phyloP scores from a whole-genome alignment of 2,888 invertebrate species.

The Sesamia inferens region DNA sequence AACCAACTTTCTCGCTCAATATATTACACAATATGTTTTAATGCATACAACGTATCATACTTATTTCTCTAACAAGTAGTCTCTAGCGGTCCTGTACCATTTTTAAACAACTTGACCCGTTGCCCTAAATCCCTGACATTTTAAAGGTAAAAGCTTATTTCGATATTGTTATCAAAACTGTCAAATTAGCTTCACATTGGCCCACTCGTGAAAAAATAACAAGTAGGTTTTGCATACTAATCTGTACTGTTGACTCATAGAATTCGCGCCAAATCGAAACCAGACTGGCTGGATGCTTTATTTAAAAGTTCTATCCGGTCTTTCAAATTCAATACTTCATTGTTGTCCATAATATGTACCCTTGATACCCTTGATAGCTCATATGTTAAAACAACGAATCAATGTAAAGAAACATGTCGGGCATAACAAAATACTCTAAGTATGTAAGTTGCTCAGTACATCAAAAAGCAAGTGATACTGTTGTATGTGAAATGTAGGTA shows the following conservation, averaged over 20 bases:
- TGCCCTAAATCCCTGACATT: background rate
- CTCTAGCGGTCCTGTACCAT: background rate
- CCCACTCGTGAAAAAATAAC: background rate
- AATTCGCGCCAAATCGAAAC: constrained; percentile 3
- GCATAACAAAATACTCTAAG: too few species aligned
- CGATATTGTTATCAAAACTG: background rate
- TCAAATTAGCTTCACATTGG: background rate
- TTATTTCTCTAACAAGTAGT: background rate
- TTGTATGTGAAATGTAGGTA: constrained; percentile 5
- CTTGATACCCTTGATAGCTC: too few species aligned
- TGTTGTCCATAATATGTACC: too few species aligned
- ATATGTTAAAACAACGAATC: too few species aligned
- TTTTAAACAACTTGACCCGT: background rate
- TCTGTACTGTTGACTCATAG: constrained; percentile 12
- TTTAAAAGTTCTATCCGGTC: constrained; percentile 14
- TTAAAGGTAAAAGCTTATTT: background rate
- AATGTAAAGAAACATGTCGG: too few species aligned
- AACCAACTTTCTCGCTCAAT: background rate
- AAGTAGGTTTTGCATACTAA: background rate
- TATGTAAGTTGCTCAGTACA: background rate
- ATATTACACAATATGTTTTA: background rate
- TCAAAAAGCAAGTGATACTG: constrained; percentile 14
- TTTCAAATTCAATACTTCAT: background rate
- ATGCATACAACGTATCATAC: background rate
- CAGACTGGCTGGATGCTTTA: constrained; percentile 14